Percentiles rank a stretch among this genome's conserved stretches.
Conservation (phyloP, 2,113 vertebrate species). For the Chelonoidis abingdonii region DNA sequence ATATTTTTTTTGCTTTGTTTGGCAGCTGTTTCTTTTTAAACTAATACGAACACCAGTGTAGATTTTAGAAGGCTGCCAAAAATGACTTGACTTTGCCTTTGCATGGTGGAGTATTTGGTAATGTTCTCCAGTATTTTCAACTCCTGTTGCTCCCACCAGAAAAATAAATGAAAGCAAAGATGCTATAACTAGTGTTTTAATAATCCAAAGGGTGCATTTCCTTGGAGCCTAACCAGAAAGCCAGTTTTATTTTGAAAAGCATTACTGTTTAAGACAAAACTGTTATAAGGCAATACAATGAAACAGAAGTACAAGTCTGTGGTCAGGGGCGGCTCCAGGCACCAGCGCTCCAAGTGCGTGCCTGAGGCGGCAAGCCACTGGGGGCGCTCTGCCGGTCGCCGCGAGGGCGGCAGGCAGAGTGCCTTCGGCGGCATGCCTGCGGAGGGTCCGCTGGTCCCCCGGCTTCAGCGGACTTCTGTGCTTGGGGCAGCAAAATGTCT, state of each 20-base stretch:
- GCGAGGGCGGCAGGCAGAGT: too few species aligned
- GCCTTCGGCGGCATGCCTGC: too few species aligned
- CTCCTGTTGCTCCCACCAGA: not conserved
- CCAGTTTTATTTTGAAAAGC: not conserved
- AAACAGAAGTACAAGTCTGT: not conserved
- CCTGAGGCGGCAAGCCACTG: too few species aligned
- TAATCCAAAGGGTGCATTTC: not conserved
- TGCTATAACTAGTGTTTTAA: not conserved
- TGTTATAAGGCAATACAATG: not conserved
- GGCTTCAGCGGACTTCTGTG: too few species aligned
- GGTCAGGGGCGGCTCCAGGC: too few species aligned
- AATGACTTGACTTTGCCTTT: accelerated
- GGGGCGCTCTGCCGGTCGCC: too few species aligned
- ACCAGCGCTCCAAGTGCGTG: too few species aligned
- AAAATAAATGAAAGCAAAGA: not conserved
- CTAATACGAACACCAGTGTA: not conserved
- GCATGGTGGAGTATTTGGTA: accelerated
- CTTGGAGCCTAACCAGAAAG: not conserved
- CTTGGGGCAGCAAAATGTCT: too few species aligned
- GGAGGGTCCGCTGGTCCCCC: too few species aligned
- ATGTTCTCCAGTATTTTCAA: not conserved
- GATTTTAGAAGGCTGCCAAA: not conserved
- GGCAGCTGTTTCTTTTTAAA: not conserved
- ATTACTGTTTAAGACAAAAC: not conserved
- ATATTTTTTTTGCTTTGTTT: not conserved